phyloP scores from a whole-genome alignment of 2,888 invertebrate genomes.

The Lamellibrachia columna region DNA sequence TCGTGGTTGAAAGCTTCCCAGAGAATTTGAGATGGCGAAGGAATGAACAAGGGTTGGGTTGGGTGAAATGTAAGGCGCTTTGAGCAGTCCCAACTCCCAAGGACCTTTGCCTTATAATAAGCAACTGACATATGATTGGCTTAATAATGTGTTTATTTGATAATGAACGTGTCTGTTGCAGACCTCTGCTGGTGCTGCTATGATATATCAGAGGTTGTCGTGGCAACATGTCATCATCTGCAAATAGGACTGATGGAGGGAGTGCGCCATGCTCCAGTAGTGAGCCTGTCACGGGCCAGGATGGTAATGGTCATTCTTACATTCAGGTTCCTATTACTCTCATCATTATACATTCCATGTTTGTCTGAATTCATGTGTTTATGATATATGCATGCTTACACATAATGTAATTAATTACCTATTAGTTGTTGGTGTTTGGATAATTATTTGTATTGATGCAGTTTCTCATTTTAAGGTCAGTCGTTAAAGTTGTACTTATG shows the following conservation, averaged over 20 bases:
- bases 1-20: too few relatives aligned
- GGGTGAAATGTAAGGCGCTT: too few relatives aligned
- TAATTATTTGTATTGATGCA: too few relatives aligned
- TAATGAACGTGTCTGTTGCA: not conserved
- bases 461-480: too few relatives aligned
- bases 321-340: not conserved
- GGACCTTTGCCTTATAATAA: not conserved
- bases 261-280: not conserved
- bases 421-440: too few relatives aligned
- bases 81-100: too few relatives aligned
- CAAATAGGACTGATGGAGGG: not conserved
- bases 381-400: too few relatives aligned
- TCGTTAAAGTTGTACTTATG: not conserved
- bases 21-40: too few relatives aligned
- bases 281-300: not conserved
- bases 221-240: not conserved
- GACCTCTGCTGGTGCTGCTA: conserved; percentile 1
- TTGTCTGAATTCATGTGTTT: too few relatives aligned
- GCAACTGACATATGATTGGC: not conserved
- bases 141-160: not conserved
- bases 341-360: too few relatives aligned
- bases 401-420: too few relatives aligned
- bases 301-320: not conserved
- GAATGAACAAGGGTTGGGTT: too few relatives aligned
- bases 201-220: not conserved